Evolutionary conservation across 2,888 invertebrate genomes (phyloP), one percentile per base, ranked within the genome.

Genomic region (Clanis bilineata): DNA sequence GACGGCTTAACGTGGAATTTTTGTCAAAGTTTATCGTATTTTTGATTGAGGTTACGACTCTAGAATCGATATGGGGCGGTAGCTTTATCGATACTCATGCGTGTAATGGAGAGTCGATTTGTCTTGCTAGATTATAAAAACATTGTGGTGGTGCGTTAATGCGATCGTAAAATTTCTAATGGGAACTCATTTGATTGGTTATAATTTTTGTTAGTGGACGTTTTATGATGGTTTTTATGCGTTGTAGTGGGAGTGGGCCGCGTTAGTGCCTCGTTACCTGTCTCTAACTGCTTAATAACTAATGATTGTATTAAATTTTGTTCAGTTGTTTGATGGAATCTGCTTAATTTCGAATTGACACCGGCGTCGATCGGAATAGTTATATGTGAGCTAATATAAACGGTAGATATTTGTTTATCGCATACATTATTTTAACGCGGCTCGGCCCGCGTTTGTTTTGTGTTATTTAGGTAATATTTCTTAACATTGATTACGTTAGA

Each of bases 21-120:
- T 91, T 91, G 92, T 90, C 92, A 92, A 90, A 88, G 79, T 91
- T 73, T 91, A 91, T 91, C 82, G 88, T 81, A 84, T 71, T 89
- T 92, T 86, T 91, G 91, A 91, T 92, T 89, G 90, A 91, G 91
- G 89, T 91, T 89, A 92, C 80, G 88, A 85, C 85, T 84, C 70
- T 71, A 63, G 70, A 70, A 68, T 65, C 69, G 68, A 64, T 67
- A 71, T 72, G 69, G 65, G 87, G 88, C 91, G 91, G 91, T 91
- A 90, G 91, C 90, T 88, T 90, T 86, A 90, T 85, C 77, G 76
- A 61, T 57, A 62, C 55, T 58, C 56, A 62, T 64, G 62, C 63
- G 65, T 62, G 39, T 32, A 79, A 82, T 80, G 79, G 80, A 72
- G 76, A 75, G 70, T 70, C 85, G 84, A 90, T 91, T 89, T 84